phyloP scores from a whole-genome alignment of 2,888 invertebrate species.

The Lycia hirtaria region DNA sequence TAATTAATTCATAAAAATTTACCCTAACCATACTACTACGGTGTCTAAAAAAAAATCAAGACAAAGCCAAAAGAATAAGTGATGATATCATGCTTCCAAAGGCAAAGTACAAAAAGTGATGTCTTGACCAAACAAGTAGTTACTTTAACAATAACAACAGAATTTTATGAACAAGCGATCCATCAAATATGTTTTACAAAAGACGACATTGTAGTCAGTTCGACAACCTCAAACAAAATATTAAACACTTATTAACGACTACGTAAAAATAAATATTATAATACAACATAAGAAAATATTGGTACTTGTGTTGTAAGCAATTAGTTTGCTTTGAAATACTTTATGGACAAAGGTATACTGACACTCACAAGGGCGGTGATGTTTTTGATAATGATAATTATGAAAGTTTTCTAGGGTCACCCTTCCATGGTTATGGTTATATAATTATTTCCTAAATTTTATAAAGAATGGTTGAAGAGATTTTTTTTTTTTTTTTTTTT shows the following conservation, averaged over 20 bases:
- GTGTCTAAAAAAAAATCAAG: no score
- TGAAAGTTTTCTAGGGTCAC: no score
- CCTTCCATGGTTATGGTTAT: no score
- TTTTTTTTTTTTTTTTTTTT: no score
- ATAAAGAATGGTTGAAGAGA: no score
- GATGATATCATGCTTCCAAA: neutral
- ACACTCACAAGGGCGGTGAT: no score
- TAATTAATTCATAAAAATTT: no score
- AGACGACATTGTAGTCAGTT: conserved; percentile 52
- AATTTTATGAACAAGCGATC: conserved; percentile 14
- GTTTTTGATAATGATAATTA: no score
- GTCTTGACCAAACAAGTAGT: neutral
- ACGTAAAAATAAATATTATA: conserved; percentile 38
- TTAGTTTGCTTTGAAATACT: neutral
- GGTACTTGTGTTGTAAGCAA: neutral
- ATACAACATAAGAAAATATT: conserved; percentile 28
- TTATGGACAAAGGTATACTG: neutral
- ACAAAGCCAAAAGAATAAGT: no score
- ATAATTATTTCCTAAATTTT: no score
- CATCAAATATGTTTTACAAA: conserved; percentile 37
- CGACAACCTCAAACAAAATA: conserved; percentile 47
- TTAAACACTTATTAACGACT: conserved; percentile 50
- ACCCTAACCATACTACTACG: no score
- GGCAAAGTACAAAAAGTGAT: neutral
- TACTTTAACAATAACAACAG: neutral